phyloP scores from a whole-genome alignment of 2,888 invertebrate species.

The Eupithecia pulchellata region DNA sequence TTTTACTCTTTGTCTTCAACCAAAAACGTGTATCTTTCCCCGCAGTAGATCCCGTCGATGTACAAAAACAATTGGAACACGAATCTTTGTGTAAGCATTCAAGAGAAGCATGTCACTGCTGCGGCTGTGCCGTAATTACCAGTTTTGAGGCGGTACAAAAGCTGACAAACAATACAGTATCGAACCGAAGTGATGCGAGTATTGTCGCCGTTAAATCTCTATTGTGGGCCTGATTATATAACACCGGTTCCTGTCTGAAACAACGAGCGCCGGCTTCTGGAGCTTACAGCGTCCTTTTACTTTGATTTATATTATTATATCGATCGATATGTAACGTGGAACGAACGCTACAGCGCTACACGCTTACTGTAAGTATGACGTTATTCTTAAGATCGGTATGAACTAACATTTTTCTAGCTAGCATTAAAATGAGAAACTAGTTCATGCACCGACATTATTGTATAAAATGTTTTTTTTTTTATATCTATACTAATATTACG shows the following conservation, averaged over 20 bases:
- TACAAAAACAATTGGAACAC: neutral
- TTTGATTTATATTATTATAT: neutral
- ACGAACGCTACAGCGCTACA: neutral
- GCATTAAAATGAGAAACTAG: neutral
- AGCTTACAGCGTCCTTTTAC: neutral
- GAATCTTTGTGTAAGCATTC: neutral
- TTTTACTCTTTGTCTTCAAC: neutral
- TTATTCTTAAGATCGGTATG: neutral
- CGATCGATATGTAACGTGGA: neutral
- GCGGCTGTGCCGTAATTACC: neutral
- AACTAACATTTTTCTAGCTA: neutral
- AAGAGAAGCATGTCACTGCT: neutral
- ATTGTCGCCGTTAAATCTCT: neutral
- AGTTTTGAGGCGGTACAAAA: neutral
- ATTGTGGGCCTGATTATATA: constrained; percentile 1
- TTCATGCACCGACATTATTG: too few relatives aligned
- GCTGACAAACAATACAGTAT: neutral
- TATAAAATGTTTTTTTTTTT: too few relatives aligned
- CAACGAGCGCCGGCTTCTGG: neutral
- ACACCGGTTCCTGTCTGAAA: neutral
- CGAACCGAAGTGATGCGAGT: neutral
- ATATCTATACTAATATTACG: too few relatives aligned
- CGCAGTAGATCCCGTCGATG: neutral
- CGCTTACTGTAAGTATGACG: neutral
- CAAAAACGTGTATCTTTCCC: neutral